Percentiles rank a stretch among this genome's conserved stretches.
These are phyloP conservation scores for Zygothrica quintamaculata DNA, from an alignment of 2,888 invertebrate genomes.

Conservation along the genomic window DNA sequence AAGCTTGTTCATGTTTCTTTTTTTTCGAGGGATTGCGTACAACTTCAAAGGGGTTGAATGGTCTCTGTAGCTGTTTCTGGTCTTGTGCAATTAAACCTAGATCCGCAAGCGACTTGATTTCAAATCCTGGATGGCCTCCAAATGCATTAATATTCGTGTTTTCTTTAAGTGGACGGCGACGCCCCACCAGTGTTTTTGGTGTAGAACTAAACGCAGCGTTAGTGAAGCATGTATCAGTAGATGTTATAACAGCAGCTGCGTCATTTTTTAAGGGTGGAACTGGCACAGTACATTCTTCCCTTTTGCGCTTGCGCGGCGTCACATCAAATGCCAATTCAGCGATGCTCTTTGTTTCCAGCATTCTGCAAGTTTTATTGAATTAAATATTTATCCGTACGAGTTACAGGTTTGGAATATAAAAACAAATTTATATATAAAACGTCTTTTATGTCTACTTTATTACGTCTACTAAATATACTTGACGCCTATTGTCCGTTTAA, in stretches of 20 bases:
- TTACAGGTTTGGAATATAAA: too few relatives aligned
- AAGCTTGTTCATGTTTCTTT: slow-evolving; percentile 81
- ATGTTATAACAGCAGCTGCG: slow-evolving; percentile 27
- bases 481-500: slow-evolving; percentile 37
- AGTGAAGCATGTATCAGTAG: slow-evolving; percentile 75
- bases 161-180: slow-evolving; percentile 64
- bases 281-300: slow-evolving; percentile 59
- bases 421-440: too few relatives aligned
- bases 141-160: slow-evolving; percentile 52
- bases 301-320: slow-evolving; percentile 83
- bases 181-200: slow-evolving; percentile 77
- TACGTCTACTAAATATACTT: too few relatives aligned
- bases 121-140: slow-evolving; percentile 66
- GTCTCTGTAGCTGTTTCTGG: slow-evolving; percentile 17
- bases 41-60: slow-evolving; percentile 83
- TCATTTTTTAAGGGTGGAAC: slow-evolving; percentile 56
- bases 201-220: slow-evolving; percentile 83
- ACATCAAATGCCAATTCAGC: slow-evolving; percentile 57
- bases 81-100: slow-evolving; percentile 40
- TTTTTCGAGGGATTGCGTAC: slow-evolving; percentile 83
- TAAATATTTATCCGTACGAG: too few relatives aligned
- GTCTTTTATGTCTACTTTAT: too few relatives aligned
- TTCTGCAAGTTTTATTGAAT: slow-evolving; percentile 14
- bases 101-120: slow-evolving; percentile 83
- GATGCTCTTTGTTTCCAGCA: slow-evolving; percentile 74